Percentiles rank a stretch among this genome's conserved stretches.
phyloP scores from a whole-genome alignment of 2,888 invertebrate genomes.

The Nemotelus nigrinus region DNA sequence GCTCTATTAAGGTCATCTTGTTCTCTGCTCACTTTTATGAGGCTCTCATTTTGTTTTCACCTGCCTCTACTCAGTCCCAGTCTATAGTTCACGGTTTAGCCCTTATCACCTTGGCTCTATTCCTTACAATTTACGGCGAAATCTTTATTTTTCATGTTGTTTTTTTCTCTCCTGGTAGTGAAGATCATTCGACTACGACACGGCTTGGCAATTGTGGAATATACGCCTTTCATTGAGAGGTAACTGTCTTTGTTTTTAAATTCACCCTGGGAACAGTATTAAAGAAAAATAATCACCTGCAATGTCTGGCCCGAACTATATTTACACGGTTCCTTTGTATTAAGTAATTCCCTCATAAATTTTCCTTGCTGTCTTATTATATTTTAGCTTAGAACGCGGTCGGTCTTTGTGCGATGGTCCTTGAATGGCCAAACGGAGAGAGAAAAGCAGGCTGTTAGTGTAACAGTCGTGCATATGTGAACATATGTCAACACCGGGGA shows the following conservation, averaged over 20 bases:
- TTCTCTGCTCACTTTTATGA: constrained; percentile 47
- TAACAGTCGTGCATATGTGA: neutral
- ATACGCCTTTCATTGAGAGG: constrained; percentile 41
- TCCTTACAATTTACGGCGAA: constrained; percentile 25
- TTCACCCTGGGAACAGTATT: constrained; percentile 50
- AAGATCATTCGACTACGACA: neutral
- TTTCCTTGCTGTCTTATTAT: constrained; percentile 45
- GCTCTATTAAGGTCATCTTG: constrained; percentile 49
- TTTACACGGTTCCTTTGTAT: constrained; percentile 42
- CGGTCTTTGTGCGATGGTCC: constrained; percentile 18
- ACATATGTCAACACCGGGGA: constrained; percentile 19
- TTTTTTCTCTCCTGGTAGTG: constrained; percentile 25
- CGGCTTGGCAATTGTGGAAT: constrained; percentile 13
- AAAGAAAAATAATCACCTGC: constrained; percentile 51
- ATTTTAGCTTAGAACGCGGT: constrained; percentile 60
- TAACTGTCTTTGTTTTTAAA: constrained; percentile 47
- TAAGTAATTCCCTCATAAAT: constrained; percentile 46
- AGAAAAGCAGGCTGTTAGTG: constrained; percentile 32
- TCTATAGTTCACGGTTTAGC: constrained; percentile 12
- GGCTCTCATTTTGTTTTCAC: constrained; percentile 45
- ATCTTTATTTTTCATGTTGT: constrained; percentile 1
- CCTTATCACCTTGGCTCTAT: constrained; percentile 38
- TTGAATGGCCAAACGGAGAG: constrained; percentile 20
- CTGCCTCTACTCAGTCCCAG: constrained; percentile 29
- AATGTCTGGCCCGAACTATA: constrained; percentile 48